Conservation (phyloP, 2,888 invertebrate species). For the Macrophya alboannulata region DNA sequence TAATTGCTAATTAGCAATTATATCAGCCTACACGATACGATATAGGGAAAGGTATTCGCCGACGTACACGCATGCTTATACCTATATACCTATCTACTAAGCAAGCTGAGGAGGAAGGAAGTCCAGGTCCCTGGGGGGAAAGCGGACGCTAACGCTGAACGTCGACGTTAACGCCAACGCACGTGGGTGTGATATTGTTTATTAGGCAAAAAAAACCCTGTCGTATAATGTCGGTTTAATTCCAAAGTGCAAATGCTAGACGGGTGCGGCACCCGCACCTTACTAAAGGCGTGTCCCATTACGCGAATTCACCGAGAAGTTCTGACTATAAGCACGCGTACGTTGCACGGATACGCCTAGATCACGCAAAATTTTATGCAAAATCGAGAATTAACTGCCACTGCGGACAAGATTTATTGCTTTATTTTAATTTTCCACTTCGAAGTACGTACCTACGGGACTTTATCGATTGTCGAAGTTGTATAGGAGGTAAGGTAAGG, state of each 20-base stretch:
- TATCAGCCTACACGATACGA: neutral
- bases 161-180: neutral
- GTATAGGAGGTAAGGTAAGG: no score
- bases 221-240: constrained; percentile 35
- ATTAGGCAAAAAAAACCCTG: constrained; percentile 50
- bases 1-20: constrained; percentile 31
- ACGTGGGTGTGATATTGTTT: constrained; percentile 46
- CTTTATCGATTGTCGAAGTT: no score
- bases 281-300: constrained; percentile 43
- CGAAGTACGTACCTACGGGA: no score
- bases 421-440: no score
- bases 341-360: neutral
- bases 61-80: neutral
- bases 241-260: constrained; percentile 21
- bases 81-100: neutral
- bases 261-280: constrained; percentile 42
- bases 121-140: neutral
- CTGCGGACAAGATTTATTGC: no score
- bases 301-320: constrained; percentile 40
- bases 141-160: neutral
- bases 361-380: constrained; percentile 1
- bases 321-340: neutral
- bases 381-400: neutral
- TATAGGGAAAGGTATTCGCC: neutral
- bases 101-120: constrained; percentile 16